phyloP scores from a whole-genome alignment of 2,113 vertebrate species.

The Cebidichthys violaceus region DNA sequence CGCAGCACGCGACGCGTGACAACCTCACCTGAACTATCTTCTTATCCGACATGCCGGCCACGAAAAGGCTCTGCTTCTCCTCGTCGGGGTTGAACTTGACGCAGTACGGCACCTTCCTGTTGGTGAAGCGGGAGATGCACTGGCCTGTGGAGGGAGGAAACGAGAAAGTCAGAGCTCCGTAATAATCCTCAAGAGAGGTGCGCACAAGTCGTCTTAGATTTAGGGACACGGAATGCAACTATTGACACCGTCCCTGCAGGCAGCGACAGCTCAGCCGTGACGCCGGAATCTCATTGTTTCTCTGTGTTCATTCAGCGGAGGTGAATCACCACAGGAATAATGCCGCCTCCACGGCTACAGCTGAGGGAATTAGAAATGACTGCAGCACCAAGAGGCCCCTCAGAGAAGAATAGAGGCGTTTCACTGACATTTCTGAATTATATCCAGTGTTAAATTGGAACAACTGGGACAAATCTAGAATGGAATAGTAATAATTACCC shows the following conservation, averaged over 20 bases:
- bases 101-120: slow-evolving; percentile 97
- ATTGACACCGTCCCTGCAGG: slow-evolving; percentile 18
- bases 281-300: not conserved
- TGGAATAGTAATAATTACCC: not conserved
- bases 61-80: slow-evolving; percentile 97
- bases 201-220: slow-evolving; percentile 22
- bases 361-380: slow-evolving; percentile 17
- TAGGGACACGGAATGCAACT: slow-evolving; percentile 11
- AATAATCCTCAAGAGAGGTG: slow-evolving; percentile 50
- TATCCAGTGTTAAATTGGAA: not conserved
- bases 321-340: slow-evolving; percentile 12
- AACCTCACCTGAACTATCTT: slow-evolving; percentile 96
- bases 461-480: not conserved
- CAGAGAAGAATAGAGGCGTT: not conserved
- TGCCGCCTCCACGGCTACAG: not conserved
- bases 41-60: slow-evolving; percentile 99
- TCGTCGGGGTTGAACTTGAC: slow-evolving; percentile 99
- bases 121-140: slow-evolving; percentile 96
- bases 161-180: slow-evolving; percentile 55
- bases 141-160: slow-evolving; percentile 85
- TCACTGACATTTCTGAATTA: not conserved
- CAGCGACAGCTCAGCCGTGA: slow-evolving; percentile 3
- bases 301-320: slow-evolving; percentile 25
- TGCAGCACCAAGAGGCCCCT: slow-evolving; percentile 10
- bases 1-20: not conserved